A percentile compares a stretch with the other conserved stretches of the same genome.
Evolutionary conservation across 2,797 vertebrate genomes (phyloP).

Genomic region (Psittacula derbiana): DNA sequence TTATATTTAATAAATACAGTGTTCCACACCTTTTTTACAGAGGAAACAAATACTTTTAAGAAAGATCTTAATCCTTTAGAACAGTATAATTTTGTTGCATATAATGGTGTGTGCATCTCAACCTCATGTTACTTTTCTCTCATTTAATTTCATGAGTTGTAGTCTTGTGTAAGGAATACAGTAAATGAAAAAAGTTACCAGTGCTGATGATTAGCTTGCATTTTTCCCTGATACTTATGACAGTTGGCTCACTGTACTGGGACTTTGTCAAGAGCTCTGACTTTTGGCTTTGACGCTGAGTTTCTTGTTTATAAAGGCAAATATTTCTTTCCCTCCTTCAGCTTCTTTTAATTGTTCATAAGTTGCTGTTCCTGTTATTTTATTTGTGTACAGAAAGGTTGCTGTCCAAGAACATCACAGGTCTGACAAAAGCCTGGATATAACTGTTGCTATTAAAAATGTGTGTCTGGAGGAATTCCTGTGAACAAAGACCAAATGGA

Average conservation of each 20-base stretch:
- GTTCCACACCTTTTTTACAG: not conserved
- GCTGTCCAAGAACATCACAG: not conserved
- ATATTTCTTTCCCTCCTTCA: not conserved
- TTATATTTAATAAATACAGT: not conserved
- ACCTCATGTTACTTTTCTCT: not conserved
- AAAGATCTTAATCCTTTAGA: not conserved
- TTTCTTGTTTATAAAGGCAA: not conserved
- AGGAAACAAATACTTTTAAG: not conserved
- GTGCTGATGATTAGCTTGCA: not conserved
- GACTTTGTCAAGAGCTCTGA: not conserved
- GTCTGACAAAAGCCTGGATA: not conserved
- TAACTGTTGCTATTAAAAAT: not conserved
- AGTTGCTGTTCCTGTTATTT: not conserved
- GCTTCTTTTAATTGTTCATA: not conserved
- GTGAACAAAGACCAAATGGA: not conserved
- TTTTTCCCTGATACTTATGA: not conserved
- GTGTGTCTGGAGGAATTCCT: not conserved
- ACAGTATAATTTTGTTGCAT: not conserved
- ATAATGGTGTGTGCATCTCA: not conserved
- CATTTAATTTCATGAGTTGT: not conserved
- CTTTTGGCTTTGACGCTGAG: not conserved
- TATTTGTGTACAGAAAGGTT: not conserved
- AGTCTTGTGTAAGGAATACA: not conserved
- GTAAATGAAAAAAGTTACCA: not conserved
- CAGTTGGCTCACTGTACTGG: not conserved